Base-by-base conservation (phyloP, 2,113 vertebrate species). In the Osmerus eperlanus region DNA sequence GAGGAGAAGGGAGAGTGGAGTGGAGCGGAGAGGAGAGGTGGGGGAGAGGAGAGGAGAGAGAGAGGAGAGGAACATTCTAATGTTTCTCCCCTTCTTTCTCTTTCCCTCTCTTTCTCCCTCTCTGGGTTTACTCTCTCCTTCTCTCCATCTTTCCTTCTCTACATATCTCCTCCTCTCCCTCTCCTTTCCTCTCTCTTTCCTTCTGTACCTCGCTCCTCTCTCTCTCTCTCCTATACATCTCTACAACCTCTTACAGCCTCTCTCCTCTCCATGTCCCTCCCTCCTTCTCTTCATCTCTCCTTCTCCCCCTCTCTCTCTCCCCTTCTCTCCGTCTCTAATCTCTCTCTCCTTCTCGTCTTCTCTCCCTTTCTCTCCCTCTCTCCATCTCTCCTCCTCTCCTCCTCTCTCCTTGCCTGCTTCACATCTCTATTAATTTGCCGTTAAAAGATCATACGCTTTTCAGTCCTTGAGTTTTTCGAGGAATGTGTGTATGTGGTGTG, bases 391-490 rank as follows among this genome's bases (percentile, higher is more conserved):
- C 23, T 13, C 6, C 59, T 18, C 67, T 11, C 7, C 56, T 18
- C n/a, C 67, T 56, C 11, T 32, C 52, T 32, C 53, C 29, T 32
- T 7, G 11, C 13, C 63, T 18, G n/a, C 59, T 13, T 32, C 32
- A 36, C 25, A 19, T 61, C 25, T 25, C 59, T 66, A 65, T 59
- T 70, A 74, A 69, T 69, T 28, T 51, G 52, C 11, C 25, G 51
- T 23, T 68, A 36, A 51, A 56, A 78, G 65, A 59, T 75, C 73
- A 75, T 60, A 71, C 55, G 64, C 23, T 54, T 75, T 77, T 58
- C 51, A 68, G 54, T 51, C 18, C 51, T 13, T 32, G 3, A 66
- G 53, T 23, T 71, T 68, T 71, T 72, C 2, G 56, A 72, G 65
- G 60, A 72, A 80, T 78, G 70, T 36, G 32, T 67, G 59, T 62